A percentile compares a stretch with the other conserved stretches of the same genome.
Evolutionary conservation across 2,797 vertebrate species (phyloP).

Genomic region (Orestias chungarensis): DNA sequence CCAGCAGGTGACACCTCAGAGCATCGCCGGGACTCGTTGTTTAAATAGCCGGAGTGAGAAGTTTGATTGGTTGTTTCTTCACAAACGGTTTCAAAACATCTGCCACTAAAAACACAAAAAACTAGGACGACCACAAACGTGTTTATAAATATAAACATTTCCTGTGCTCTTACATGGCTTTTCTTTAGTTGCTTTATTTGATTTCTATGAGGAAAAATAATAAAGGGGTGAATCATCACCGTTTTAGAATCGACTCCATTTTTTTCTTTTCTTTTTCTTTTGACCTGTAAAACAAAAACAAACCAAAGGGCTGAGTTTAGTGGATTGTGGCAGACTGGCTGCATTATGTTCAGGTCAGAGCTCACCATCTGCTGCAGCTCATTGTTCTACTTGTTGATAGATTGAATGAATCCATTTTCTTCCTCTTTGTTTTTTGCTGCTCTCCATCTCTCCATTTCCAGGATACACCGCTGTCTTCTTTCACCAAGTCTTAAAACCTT

Average conservation of each 20-base stretch:
- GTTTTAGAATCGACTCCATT: not conserved
- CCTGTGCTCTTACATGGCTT: not conserved
- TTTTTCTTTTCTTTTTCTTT: not conserved
- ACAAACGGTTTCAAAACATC: conserved; percentile 39
- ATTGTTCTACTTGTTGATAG: conserved; percentile 9
- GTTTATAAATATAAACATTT: not conserved
- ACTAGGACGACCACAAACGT: not conserved
- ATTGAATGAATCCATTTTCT: not conserved
- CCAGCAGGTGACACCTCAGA: conserved; percentile 89
- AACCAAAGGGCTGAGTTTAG: not conserved
- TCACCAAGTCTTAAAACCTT: not conserved
- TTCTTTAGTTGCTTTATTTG: not conserved
- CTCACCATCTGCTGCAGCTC: conserved; percentile 23
- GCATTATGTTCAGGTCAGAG: conserved; percentile 12
- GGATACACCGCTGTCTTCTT: not conserved
- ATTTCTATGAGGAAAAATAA: not conserved
- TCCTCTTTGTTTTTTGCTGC: not conserved
- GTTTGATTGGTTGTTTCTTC: conserved; percentile 73
- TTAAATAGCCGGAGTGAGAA: conserved; percentile 84
- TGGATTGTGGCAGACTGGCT: conserved; percentile 7
- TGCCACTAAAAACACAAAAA: conserved; percentile 2
- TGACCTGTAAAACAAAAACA: not conserved
- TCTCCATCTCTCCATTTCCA: not conserved
- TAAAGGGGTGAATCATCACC: too few species aligned
- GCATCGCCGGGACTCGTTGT: conserved; percentile 85